phyloP scores from a whole-genome alignment of 2,888 invertebrate genomes.

The Leucania comma region DNA sequence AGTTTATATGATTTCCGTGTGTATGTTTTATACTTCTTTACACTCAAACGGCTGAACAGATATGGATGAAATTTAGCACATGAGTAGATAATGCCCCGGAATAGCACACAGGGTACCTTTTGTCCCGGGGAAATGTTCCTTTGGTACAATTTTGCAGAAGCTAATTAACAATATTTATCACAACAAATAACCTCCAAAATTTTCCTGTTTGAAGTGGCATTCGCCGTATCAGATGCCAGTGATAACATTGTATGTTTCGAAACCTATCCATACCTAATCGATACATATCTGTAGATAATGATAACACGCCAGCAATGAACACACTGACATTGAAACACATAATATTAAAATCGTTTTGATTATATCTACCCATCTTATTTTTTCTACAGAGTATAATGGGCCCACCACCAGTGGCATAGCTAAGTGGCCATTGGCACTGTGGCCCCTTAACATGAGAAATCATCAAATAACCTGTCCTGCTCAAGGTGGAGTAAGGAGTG shows the following conservation, averaged over 20 bases:
- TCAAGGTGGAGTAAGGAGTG: too few relatives aligned
- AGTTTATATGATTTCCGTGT: not conserved
- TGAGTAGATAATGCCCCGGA: not conserved
- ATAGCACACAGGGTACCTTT: not conserved
- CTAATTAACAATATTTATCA: slow-evolving; percentile 5
- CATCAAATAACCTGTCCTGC: too few relatives aligned
- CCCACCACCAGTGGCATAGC: too few relatives aligned
- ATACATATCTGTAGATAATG: slow-evolving; percentile 45
- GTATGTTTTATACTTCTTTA: not conserved
- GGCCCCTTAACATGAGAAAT: too few relatives aligned
- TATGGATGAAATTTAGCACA: not conserved
- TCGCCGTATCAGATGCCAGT: slow-evolving; percentile 24
- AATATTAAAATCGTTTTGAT: slow-evolving; percentile 15
- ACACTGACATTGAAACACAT: slow-evolving; percentile 46
- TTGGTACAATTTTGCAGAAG: not conserved
- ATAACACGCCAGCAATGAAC: slow-evolving; percentile 15
- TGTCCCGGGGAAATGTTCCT: too few relatives aligned
- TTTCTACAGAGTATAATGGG: too few relatives aligned
- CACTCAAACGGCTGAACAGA: not conserved
- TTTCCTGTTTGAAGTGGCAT: slow-evolving; percentile 24
- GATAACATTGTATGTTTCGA: slow-evolving; percentile 35
- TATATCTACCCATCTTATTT: not conserved
- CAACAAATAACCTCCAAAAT: slow-evolving; percentile 10
- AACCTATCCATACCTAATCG: slow-evolving; percentile 42
- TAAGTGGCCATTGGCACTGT: too few relatives aligned